Percentiles rank a stretch among this genome's conserved stretches.
Evolutionary conservation across 2,888 invertebrate genomes (phyloP).

Genomic region (Campoletis raptor): DNA sequence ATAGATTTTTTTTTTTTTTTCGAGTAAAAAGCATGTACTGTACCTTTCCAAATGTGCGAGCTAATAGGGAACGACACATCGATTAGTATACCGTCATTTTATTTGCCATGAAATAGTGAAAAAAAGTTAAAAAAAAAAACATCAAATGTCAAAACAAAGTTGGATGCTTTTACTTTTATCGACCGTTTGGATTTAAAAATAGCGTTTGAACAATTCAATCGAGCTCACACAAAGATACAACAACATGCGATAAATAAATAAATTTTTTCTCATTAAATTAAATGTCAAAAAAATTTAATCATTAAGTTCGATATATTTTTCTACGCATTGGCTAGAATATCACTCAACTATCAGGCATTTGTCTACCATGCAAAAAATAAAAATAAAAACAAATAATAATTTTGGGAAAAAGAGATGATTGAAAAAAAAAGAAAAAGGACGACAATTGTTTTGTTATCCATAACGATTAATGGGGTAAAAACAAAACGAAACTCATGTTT

Average conservation of each 20-base stretch:
- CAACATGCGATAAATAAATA: constrained; percentile 66
- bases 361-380: constrained; percentile 57
- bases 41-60: constrained; percentile 84
- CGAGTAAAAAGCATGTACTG: constrained; percentile 76
- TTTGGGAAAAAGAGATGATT: constrained; percentile 25
- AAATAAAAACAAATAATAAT: constrained; percentile 48
- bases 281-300: constrained; percentile 28
- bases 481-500: constrained; percentile 11
- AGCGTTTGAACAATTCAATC: constrained; percentile 42
- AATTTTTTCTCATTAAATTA: too few relatives aligned
- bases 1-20: constrained; percentile 30
- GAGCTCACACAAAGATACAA: constrained; percentile 67
- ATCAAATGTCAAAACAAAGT: neutral
- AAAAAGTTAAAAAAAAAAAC: constrained; percentile 16
- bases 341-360: constrained; percentile 63
- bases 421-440: constrained; percentile 54
- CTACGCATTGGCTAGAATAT: constrained; percentile 36
- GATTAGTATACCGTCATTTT: constrained; percentile 75
- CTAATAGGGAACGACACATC: constrained; percentile 81
- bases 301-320: constrained; percentile 36
- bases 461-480: constrained; percentile 31
- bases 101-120: neutral
- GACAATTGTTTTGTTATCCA: constrained; percentile 58
- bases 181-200: constrained; percentile 25
- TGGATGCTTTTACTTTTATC: neutral